Evolutionary conservation across 2,797 vertebrate genomes (phyloP), one percentile per base, ranked within the genome.

Genomic region (Eidolon dupreanum): DNA sequence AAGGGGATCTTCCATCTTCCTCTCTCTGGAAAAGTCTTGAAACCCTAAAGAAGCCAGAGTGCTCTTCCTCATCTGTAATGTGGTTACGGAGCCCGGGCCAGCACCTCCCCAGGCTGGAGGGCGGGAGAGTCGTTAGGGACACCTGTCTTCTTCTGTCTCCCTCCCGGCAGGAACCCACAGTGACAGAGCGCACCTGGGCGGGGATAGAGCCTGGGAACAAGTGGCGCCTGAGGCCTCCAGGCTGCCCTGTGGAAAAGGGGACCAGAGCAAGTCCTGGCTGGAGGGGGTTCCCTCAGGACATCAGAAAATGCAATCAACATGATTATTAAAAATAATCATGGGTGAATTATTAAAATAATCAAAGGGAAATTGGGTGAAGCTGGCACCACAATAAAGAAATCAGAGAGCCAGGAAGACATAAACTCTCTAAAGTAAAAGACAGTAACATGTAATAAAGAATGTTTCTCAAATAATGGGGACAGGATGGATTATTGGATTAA

Each of bases 101-200:
- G 68, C 55, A 46, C 94, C 53, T 31, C 77, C 93, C 88, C 53
- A 9, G 46, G 77, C 85, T 63, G 91, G 59, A 97, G 77, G 59
- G 81, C 3, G 20, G 88, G 77, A 87, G 79, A 97, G 97, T 97
- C 97, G 97, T 97, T 97, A 65, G 86, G 95, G 85, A 94, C 97
- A 97, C 96, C 97, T 97, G 97, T 57, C 82, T 91, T 16, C 57
- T 63, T n/a, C 59, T 49, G 65, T 11, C 88, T 93, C 90, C 91
- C 94, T 53, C 74, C 77, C 0, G 2, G 90, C 16, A 41, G 84
- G 94, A 96, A 93, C 88, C 94, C 77, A 19, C 75, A 26, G 24
- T 33, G 17, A 4, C 51, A 6, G 36, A 4, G 6, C 28, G 53
- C 96, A 97, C 89, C 97, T 97, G 96, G 74, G 85, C 88, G 0